A percentile compares a stretch with the other conserved stretches of the same genome.
Evolutionary conservation across 2,797 vertebrate genomes (phyloP).

Genomic region (Arctocebus calabarensis): DNA sequence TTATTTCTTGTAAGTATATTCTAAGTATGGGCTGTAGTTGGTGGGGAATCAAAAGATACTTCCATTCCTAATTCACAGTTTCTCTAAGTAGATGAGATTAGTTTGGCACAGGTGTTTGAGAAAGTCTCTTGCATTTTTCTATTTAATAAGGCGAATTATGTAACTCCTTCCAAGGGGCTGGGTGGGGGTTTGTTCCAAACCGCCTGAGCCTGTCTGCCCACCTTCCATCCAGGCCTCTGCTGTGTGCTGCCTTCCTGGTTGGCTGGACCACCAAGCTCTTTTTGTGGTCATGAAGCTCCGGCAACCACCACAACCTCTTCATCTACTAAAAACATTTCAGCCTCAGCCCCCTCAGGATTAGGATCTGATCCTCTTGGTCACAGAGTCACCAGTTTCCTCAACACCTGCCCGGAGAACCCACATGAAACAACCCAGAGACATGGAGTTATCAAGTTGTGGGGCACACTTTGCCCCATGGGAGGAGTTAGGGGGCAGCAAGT

Average conservation of each 20-base stretch:
- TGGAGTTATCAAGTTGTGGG: not conserved
- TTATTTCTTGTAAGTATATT: slow-evolving; percentile 61
- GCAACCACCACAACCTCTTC: not conserved
- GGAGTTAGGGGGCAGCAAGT: not conserved
- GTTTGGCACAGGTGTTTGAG: not conserved
- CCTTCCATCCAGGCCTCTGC: not conserved
- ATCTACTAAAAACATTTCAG: not conserved
- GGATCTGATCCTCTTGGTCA: not conserved
- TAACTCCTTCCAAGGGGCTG: not conserved
- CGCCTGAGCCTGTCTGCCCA: too few relatives aligned
- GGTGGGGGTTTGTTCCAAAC: not conserved
- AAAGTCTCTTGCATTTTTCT: slow-evolving; percentile 28
- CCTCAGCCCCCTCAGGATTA: not conserved
- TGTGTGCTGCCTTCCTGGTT: not conserved
- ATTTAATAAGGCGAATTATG: slow-evolving; percentile 21
- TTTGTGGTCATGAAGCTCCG: not conserved
- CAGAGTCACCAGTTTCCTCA: not conserved
- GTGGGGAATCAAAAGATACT: slow-evolving; percentile 55
- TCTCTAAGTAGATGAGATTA: slow-evolving; percentile 41
- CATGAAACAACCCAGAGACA: not conserved
- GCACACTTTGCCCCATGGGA: not conserved
- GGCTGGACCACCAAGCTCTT: not conserved
- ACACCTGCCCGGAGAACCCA: not conserved
- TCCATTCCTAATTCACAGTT: slow-evolving; percentile 55
- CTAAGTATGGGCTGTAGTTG: slow-evolving; percentile 48